These are phyloP conservation scores for Bergia sp. DNA, from an alignment of 92 coral and sea anemone genomes.

Conservation along the genomic window DNA sequence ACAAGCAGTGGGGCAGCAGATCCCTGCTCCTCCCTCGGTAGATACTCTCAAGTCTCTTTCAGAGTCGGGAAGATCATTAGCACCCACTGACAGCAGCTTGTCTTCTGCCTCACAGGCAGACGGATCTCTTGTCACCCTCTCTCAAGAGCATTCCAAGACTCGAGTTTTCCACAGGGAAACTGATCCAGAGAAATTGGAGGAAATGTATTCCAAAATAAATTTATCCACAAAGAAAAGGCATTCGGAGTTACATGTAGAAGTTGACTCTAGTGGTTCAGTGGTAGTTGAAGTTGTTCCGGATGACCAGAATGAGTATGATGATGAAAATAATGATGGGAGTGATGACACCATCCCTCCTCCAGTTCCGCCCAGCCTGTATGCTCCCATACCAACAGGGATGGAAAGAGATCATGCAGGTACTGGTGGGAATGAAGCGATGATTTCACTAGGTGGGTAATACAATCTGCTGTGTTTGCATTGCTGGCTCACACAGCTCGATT, in stretches of 20 bases:
- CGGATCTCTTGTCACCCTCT: background rate
- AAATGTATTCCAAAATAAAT: constrained; percentile 33
- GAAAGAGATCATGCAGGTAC: background rate
- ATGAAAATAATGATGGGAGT: background rate
- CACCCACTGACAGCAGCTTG: background rate
- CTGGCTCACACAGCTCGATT: background rate
- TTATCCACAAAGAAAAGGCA: constrained; percentile 13
- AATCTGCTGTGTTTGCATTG: background rate
- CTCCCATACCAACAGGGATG: constrained; percentile 10
- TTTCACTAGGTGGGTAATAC: background rate
- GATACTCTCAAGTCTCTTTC: constrained; percentile 5
- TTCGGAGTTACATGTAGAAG: background rate
- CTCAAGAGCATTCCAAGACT: constrained; percentile 1
- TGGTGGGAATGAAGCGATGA: background rate
- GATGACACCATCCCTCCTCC: constrained; percentile 31
- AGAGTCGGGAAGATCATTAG: constrained; percentile 16
- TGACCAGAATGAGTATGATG: background rate
- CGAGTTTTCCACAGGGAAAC: constrained; percentile 29
- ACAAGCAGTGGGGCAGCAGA: background rate
- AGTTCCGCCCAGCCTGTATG: constrained; percentile 23
- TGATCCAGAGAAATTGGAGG: constrained; percentile 26
- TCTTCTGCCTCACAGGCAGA: background rate
- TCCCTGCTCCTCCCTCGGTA: constrained; percentile 26
- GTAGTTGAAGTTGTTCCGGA: background rate
- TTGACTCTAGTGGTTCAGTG: background rate